Percentiles rank a stretch among this genome's conserved stretches.
phyloP scores from a whole-genome alignment of 2,797 vertebrate genomes.

The Alauda arvensis region DNA sequence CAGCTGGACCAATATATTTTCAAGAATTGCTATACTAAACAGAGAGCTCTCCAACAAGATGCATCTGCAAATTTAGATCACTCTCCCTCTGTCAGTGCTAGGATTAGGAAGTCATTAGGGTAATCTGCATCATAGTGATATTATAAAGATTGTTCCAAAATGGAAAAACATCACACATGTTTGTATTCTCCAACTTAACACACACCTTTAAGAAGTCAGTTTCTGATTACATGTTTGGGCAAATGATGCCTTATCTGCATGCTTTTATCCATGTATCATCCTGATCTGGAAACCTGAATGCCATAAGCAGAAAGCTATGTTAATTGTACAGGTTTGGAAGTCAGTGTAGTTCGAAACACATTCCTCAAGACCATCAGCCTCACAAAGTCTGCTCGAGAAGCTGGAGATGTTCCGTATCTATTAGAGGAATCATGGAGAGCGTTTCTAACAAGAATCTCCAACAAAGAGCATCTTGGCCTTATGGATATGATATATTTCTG shows the following conservation, averaged over 20 bases:
- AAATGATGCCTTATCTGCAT: not conserved
- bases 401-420: fast-evolving
- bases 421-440: not conserved
- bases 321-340: not conserved
- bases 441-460: not conserved
- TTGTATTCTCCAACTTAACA: not conserved
- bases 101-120: not conserved
- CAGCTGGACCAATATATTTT: not conserved
- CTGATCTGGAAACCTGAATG: not conserved
- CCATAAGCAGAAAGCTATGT: slow-evolving; percentile 36
- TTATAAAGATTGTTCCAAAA: not conserved
- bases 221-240: slow-evolving; percentile 19
- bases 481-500: not conserved
- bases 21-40: not conserved
- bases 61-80: not conserved
- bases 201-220: not conserved
- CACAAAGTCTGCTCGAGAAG: not conserved
- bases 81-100: not conserved
- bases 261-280: not conserved
- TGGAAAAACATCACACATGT: not conserved
- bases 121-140: not conserved
- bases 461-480: not conserved
- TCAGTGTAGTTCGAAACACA: not conserved
- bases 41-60: not conserved
- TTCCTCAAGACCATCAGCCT: not conserved